Conservation (phyloP, 2,888 invertebrate genomes). For the Mycalesis mineus region DNA sequence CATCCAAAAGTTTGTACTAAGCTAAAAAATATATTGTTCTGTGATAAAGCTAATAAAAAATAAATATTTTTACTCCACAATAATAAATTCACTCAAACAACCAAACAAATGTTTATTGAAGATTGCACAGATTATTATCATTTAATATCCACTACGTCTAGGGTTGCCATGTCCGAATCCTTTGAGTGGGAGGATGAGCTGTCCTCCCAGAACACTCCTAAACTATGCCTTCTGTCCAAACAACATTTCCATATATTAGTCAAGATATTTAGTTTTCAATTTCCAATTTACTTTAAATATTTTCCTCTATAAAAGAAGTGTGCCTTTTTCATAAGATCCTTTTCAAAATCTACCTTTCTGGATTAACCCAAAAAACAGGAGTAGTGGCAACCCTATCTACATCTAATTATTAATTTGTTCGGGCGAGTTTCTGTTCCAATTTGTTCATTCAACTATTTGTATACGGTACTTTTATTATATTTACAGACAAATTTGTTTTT, state of each 20-base stretch:
- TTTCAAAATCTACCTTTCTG: too few species aligned
- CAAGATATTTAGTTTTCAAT: too few species aligned
- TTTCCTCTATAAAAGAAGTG: too few species aligned
- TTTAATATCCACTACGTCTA: conserved; percentile 8
- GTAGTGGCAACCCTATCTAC: conserved; percentile 48
- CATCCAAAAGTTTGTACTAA: conserved; percentile 72
- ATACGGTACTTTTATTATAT: conserved; percentile 52
- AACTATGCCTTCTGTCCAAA: too few species aligned
- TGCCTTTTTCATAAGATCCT: too few species aligned
- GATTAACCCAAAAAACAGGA: neutral
- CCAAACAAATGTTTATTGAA: conserved; percentile 57
- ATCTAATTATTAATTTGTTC: conserved; percentile 63
- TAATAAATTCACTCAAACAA: conserved; percentile 51
- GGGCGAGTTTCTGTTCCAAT: conserved; percentile 76
- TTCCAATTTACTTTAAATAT: too few species aligned
- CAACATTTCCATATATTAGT: too few species aligned
- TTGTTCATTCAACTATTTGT: conserved; percentile 63
- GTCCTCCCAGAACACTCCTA: too few species aligned
- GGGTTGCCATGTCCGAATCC: neutral
- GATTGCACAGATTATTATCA: conserved; percentile 58
- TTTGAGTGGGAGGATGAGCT: too few species aligned
- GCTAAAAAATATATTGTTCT: conserved; percentile 66
- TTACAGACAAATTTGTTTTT: conserved; percentile 58
- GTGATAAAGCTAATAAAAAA: conserved; percentile 65
- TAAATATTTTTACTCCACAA: conserved; percentile 52